Evolutionary conservation across 2,113 vertebrate genomes (phyloP).

Genomic region (Bombycilla garrulus): DNA sequence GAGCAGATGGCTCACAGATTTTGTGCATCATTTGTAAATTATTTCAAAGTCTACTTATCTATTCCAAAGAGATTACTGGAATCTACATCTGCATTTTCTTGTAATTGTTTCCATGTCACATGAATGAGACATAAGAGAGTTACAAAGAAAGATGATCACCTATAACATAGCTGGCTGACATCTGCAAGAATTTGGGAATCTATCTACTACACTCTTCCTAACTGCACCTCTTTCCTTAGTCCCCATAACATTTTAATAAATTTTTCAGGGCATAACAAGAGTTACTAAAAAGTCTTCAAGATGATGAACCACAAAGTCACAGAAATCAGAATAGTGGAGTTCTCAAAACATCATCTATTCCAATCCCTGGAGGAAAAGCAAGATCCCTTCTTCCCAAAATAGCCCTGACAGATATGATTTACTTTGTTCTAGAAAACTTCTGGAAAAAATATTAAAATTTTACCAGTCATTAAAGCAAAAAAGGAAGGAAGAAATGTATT

Average conservation of each 20-base stretch:
- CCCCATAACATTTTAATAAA: neutral
- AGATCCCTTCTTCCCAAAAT: neutral
- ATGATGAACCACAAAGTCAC: neutral
- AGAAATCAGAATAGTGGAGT: neutral
- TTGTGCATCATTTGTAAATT: conserved; percentile 87
- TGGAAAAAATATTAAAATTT: neutral
- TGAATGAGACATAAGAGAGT: conserved; percentile 67
- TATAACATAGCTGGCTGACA: conserved; percentile 62
- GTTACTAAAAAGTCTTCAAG: neutral
- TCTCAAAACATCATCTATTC: neutral
- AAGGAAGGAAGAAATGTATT: neutral
- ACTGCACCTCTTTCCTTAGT: neutral
- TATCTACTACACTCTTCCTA: neutral
- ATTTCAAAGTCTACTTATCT: conserved; percentile 89
- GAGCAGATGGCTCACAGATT: conserved; percentile 87
- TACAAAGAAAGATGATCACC: conserved; percentile 66
- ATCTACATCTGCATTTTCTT: conserved; percentile 84
- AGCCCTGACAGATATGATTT: neutral
- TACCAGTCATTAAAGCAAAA: neutral
- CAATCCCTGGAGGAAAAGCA: neutral
- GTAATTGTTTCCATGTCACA: conserved; percentile 88
- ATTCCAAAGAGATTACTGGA: conserved; percentile 88
- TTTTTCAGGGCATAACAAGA: neutral
- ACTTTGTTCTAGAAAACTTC: neutral
- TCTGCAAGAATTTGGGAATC: conserved; percentile 19